Base-by-base conservation (phyloP, 1,140 invertebrate genomes). In the Diabrotica virgifera region DNA sequence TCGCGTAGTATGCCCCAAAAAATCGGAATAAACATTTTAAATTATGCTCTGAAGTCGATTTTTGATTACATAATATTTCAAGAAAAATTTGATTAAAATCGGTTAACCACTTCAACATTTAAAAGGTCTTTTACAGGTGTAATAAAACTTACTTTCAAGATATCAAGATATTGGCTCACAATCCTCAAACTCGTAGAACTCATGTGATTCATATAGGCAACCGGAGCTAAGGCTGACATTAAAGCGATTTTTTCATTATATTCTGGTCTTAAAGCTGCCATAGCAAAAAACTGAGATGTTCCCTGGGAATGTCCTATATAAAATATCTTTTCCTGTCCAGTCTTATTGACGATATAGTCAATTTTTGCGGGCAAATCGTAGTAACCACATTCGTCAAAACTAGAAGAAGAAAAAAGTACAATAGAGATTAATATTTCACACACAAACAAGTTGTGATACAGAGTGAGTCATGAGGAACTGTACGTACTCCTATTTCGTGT, bases 151-250 rank as follows among this genome's bases (percentile, higher is more conserved):
- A 61, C 59, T 37, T 9, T 6, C 8, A 61, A 6, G 12, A 14
- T 2, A 36, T 36, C 6, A 6, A 35, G 9, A 52, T 61, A 61
- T n/a, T 52, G 35, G 6, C 59, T 63, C 38, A 46, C 8, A 37
- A 68, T 8, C 51, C 14, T 40, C 7, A 59, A 2, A 10, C 46
- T 14, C 11, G 64, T 53, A 7, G 68, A 38, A 14, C 46, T 57
- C 14, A 69, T 80, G 63, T 89, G 73, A 11, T 79, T 80, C 63
- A 90, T 82, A 63, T 82, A 87, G 5, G 85, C 85, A 0, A 89
- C 85, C n/a, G 89, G 90, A 1, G 85, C 88, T 61, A 91, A 75
- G 0, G 87, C 87, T 60, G 89, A 82, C 85, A 86, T 86, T 1
- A 83, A 80, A 35, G 78, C 80, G 61, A 87, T 78, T 71, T 86